phyloP scores from a whole-genome alignment of 2,888 invertebrate species.

The Norana najaformis region DNA sequence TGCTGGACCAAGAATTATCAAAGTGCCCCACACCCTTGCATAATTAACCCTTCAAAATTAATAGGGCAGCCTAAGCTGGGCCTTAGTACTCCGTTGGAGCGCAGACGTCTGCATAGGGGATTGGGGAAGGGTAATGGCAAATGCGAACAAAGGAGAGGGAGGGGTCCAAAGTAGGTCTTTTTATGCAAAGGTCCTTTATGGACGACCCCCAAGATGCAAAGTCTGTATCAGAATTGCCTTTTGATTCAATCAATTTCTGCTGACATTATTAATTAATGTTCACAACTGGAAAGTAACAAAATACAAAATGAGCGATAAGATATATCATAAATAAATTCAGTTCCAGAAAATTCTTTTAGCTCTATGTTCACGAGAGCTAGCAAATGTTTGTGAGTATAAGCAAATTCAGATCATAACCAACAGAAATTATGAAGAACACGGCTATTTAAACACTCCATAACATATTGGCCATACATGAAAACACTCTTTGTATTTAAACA shows the following conservation, averaged over 20 bases:
- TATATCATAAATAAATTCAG: background rate
- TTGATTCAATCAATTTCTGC: background rate
- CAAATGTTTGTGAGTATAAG: background rate
- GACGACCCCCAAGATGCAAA: too few species aligned
- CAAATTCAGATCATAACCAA: background rate
- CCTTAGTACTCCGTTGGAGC: too few species aligned
- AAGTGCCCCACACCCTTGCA: too few species aligned
- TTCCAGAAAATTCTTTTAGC: background rate
- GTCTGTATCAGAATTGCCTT: too few species aligned
- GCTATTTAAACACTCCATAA: background rate
- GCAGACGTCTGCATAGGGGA: too few species aligned
- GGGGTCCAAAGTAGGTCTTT: too few species aligned
- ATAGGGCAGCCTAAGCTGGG: too few species aligned
- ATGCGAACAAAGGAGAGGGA: too few species aligned
- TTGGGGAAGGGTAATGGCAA: too few species aligned
- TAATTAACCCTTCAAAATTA: too few species aligned
- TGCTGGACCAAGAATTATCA: too few species aligned
- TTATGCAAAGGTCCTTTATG: too few species aligned
- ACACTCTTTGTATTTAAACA: background rate
- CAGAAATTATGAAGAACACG: background rate
- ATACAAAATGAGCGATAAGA: background rate
- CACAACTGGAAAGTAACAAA: background rate
- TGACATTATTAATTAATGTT: background rate
- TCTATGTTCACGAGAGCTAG: background rate
- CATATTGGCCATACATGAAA: background rate